Evolutionary conservation across 1,140 invertebrate species (phyloP), one percentile per base, ranked within the genome.

Genomic region (Riptortus pedestris): DNA sequence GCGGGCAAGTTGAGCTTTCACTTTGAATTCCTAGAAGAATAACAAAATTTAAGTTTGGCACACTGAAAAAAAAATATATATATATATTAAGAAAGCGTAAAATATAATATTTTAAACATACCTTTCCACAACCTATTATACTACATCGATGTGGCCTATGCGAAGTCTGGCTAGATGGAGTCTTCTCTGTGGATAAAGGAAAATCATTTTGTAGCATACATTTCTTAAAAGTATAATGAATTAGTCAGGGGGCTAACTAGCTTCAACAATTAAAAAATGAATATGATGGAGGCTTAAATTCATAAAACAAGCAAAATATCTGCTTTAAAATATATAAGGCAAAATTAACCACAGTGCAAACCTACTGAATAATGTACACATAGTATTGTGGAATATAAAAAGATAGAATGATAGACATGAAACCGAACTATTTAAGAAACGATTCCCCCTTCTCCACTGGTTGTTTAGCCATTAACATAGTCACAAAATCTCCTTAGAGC

Each of bases 1-100:
- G 66, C 93, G 83, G 62, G 87, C 90, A 65, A 96, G 77, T 74
- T 96, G 92, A 43, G 91, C 86, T 76, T 94, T 94, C 66, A 93
- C 75, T 74, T 93, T 93, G 76, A 96, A 96, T 76, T 96, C 91
- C 83, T 80, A 65, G 43, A 72, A 69, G 60, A 29, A 31, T 66
- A 58, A 48, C 3, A 20, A 66, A 43, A 43, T 65, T 20, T 43
- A 65, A 29, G n/a, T n/a, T n/a, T n/a, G n/a, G n/a, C n/a, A n/a
- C n/a, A n/a, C n/a, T n/a, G n/a, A 63, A 14, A 33, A 14, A 33
- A 20, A 63, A 12, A 22, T 24, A 48, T 60, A 62, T 65, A 43
- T 22, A 26, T 60, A 38, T 22, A 33, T 18, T 7, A 31, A 18
- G 9, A 65, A 58, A 43, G 14, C 24, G 45, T 62, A 52, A 68